Evolutionary conservation across 92 coral and sea anemone genomes (phyloP), one percentile per base, ranked within the genome.

Genomic region (Ricordea florida): DNA sequence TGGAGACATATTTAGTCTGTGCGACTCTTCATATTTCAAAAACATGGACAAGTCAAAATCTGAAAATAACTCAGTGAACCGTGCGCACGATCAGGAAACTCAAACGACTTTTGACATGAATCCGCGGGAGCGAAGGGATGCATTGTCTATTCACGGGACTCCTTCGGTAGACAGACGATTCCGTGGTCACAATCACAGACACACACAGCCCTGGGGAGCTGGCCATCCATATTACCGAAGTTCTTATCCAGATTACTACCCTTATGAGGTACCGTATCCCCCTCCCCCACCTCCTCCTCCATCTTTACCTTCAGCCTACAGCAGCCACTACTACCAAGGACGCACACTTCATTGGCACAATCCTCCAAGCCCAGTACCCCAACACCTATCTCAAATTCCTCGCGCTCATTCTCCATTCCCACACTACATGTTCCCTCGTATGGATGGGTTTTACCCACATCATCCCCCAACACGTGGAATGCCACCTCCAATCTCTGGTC

Each of bases 11-110:
- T 70, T 41, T 71, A 26, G 66, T 28, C 66, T 44, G 21, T 9
- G 16, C 16, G 23, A n/a, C n/a, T n/a, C n/a, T n/a, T n/a, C n/a
- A n/a, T n/a, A n/a, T n/a, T 24, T 66, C 7, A 22, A 23, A 34
- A 68, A 37, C 76, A 91, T 91, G 93, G 85, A 85, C 28, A 88
- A 84, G 23, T 38, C 64, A n/a, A 76, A 71, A 48, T 56, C 79
- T n/a, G 85, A 70, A 48, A 66, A 67, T 36, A 23, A 71, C 41
- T 66, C 89, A 11, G 81, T 57, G 16, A 74, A 62, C 53, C 82
- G 85, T 25, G 92, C 93, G 20, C 97, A 90, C 9, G 97, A 91
- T 60, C 93, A 79, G 67, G 97, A 87, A 91, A 91, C 97, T 79
- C 97, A 91, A 91, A 91, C 97, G 79, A 80, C 67, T 26, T 87